Base-by-base conservation (phyloP, 2,113 vertebrate species). In the Propithecus coquereli region DNA sequence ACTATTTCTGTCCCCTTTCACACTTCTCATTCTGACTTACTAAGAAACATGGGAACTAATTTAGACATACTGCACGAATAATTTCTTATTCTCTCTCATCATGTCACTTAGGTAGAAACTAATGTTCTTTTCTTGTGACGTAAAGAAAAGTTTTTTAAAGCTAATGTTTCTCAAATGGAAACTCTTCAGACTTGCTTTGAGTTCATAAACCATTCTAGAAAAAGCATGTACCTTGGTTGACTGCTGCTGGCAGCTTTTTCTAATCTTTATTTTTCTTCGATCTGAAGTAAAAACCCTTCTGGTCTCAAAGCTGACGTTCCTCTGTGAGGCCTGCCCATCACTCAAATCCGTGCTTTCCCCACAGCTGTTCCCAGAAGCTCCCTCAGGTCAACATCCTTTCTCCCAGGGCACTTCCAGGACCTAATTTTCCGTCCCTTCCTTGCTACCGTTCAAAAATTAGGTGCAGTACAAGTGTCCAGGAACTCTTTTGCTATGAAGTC, bases 71-170 rank as follows among this genome's bases (percentile, higher is more conserved):
- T 85, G 73, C 34, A 59, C 27, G 88, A 89, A 25, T 20, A 17
- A n/a, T 63, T 95, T 95, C 52, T 45, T 11, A 40, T 71, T 65
- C 32, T 90, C 82, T 66, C 47, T 82, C 47, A 57, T 50, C 8
- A 13, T 25, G 6, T 73, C 18, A 34, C 40, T 45, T 54, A 30
- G 23, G 84, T 47, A 68, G 83, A 63, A 91, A 40, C 50, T 37
- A 27, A 14, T 79, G 34, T 76, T 91, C 32, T 45, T 88, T 91
- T 85, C 47, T 87, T 80, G 52, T 11, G n/a, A 76, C 22, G 71
- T 32, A 87, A 95, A 68, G 45, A 30, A 59, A 54, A 0, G 16
- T 68, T 76, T 77, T 87, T 83, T 18, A 84, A 92, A 87, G 70
- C 34, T 70, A 30, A 4, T 34, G 20, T 59, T 90, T 94, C 52